These are phyloP conservation scores for Paelopatides confundens DNA, from an alignment of 53 echinoderm and acorn worm genomes.

Conservation along the genomic window DNA sequence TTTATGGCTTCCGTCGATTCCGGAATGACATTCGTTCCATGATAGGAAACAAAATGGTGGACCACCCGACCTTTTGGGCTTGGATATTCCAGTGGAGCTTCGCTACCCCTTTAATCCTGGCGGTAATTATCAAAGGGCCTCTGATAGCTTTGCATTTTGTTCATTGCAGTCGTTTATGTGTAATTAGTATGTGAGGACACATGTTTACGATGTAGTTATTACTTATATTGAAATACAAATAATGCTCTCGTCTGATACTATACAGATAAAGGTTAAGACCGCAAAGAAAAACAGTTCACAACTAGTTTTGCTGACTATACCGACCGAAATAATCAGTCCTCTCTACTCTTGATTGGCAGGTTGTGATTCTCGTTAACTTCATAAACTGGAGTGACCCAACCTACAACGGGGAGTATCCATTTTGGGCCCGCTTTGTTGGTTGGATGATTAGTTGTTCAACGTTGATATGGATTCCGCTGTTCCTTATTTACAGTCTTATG, in stretches of 20 bases:
- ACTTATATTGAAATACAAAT: too few relatives aligned
- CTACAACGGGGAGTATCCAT: constrained; percentile 84
- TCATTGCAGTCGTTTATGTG: too few relatives aligned
- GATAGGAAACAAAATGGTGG: constrained; percentile 48
- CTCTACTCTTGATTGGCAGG: constrained; percentile 65
- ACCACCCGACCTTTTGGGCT: constrained; percentile 2
- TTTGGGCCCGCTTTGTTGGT: constrained; percentile 85
- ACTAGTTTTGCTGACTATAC: too few relatives aligned
- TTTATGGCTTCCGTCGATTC: constrained; percentile 34
- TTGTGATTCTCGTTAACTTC: constrained; percentile 79
- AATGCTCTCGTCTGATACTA: too few relatives aligned
- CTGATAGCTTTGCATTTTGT: too few relatives aligned
- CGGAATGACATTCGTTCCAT: constrained; percentile 44
- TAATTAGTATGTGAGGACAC: too few relatives aligned
- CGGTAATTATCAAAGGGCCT: constrained; percentile 27
- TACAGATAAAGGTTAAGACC: too few relatives aligned
- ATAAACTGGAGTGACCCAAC: constrained; percentile 79
- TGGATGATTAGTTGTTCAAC: constrained; percentile 47
- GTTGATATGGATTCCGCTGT: constrained; percentile 30
- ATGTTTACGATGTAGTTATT: too few relatives aligned
- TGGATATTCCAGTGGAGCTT: constrained; percentile 38
- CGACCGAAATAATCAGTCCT: too few relatives aligned
- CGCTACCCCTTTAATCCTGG: background rate
- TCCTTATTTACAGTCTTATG: constrained; percentile 71
- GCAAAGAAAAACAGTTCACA: too few relatives aligned